Evolutionary conservation across 2,888 invertebrate species (phyloP).

Genomic region (Drosophila parthenogenetica): DNA sequence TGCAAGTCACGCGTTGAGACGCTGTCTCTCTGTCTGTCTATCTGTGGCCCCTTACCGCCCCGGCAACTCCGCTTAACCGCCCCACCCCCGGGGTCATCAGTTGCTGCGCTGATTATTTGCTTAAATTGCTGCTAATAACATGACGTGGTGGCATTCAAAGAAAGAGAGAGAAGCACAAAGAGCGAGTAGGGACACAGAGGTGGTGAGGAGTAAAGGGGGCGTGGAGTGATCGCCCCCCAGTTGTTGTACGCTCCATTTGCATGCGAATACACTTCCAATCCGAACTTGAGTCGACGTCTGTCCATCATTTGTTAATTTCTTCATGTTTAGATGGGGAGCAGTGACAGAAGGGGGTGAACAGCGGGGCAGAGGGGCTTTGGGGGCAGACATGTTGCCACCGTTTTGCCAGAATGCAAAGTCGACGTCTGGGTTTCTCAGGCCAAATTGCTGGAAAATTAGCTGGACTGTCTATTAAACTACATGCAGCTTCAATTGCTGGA

Average conservation of each 20-base stretch:
- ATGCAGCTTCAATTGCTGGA: constrained; percentile 60
- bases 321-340: constrained; percentile 51
- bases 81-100: constrained; percentile 26
- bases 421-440: constrained; percentile 70
- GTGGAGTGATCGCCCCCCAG: constrained; percentile 62
- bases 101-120: constrained; percentile 83
- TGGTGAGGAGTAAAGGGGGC: constrained; percentile 33
- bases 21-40: constrained; percentile 17
- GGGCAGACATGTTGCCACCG: constrained; percentile 68
- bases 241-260: constrained; percentile 69
- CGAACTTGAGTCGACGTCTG: constrained; percentile 66
- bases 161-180: constrained; percentile 27
- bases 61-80: not conserved
- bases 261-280: constrained; percentile 40
- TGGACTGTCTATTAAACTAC: constrained; percentile 76
- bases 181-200: too few species aligned
- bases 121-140: constrained; percentile 85
- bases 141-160: constrained; percentile 81
- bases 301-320: constrained; percentile 83
- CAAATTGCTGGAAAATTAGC: constrained; percentile 77
- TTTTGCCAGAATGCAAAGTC: constrained; percentile 48
- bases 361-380: constrained; percentile 2
- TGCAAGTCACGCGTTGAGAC: constrained; percentile 70
- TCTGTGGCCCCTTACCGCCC: not conserved
- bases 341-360: not conserved